Evolutionary conservation across 2,888 invertebrate genomes (phyloP).

Genomic region (Hartigia nigra): DNA sequence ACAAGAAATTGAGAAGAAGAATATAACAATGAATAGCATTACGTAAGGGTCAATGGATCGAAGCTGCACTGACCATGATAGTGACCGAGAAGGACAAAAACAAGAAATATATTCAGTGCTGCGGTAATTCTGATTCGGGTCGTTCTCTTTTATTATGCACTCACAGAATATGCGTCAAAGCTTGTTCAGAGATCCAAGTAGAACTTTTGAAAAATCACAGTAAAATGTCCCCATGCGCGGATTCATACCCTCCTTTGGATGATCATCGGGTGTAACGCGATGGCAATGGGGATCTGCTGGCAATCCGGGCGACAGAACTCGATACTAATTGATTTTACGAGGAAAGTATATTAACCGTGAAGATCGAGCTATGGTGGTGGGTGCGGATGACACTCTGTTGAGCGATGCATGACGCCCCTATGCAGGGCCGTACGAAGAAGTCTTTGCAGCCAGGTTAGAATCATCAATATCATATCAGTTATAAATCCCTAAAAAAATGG

Average conservation of each 20-base stretch:
- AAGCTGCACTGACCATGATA: background rate
- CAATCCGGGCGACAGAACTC: slow-evolving; percentile 41
- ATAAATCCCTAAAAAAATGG: background rate
- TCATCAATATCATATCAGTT: background rate
- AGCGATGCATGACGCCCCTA: slow-evolving; percentile 58
- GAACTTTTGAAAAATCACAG: background rate
- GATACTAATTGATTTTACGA: slow-evolving; percentile 58
- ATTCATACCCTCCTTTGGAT: slow-evolving; percentile 16
- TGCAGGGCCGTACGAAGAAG: slow-evolving; percentile 24
- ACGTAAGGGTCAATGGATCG: background rate
- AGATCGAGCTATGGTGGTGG: slow-evolving; percentile 41
- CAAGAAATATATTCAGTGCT: background rate
- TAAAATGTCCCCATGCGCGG: background rate
- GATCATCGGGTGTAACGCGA: slow-evolving; percentile 26
- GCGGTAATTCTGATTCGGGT: background rate
- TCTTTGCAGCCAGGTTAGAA: background rate
- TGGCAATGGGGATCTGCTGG: background rate
- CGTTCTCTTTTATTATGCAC: background rate
- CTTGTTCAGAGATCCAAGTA: background rate
- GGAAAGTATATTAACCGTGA: slow-evolving; percentile 56
- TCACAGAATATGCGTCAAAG: background rate
- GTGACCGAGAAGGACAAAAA: background rate
- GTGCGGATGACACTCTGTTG: slow-evolving; percentile 51
- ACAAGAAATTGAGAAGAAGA: background rate
- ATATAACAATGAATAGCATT: background rate